phyloP scores from a whole-genome alignment of 2,113 vertebrate genomes.

The Oryzias woworae region DNA sequence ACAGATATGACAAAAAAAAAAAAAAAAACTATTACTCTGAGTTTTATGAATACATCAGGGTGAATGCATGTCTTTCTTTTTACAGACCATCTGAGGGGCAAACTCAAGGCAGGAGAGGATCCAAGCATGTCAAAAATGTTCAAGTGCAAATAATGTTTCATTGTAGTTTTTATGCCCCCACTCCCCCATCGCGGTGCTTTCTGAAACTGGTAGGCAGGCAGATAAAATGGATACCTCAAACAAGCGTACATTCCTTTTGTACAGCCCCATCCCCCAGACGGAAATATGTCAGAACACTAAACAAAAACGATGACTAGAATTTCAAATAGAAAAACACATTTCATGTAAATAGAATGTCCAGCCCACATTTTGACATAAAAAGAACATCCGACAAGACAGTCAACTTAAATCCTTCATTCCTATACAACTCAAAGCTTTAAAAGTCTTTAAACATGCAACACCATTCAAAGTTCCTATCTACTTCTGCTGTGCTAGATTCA shows the following conservation, averaged over 20 bases:
- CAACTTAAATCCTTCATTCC: slow-evolving; percentile 69
- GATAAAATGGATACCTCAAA: slow-evolving; percentile 59
- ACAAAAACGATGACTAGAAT: slow-evolving; percentile 26
- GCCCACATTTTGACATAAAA: slow-evolving; percentile 58
- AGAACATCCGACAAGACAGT: slow-evolving; percentile 50
- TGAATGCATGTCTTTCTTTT: slow-evolving; percentile 38
- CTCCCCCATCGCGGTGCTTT: slow-evolving; percentile 47
- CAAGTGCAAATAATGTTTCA: slow-evolving; percentile 66
- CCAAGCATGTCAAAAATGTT: slow-evolving; percentile 52
- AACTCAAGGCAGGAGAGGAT: slow-evolving; percentile 45
- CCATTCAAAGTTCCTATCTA: slow-evolving; percentile 66
- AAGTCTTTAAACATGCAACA: slow-evolving; percentile 75
- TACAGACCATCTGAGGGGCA: slow-evolving; percentile 46
- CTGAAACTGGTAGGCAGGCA: slow-evolving; percentile 51
- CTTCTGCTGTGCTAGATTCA: slow-evolving; percentile 64
- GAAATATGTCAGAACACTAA: slow-evolving; percentile 50
- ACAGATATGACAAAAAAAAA: slow-evolving; percentile 44
- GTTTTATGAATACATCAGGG: slow-evolving; percentile 50
- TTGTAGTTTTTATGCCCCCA: slow-evolving; percentile 22
- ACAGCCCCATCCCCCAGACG: slow-evolving; percentile 59
- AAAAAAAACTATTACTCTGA: slow-evolving; percentile 33
- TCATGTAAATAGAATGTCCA: slow-evolving; percentile 65
- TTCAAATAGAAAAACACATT: slow-evolving; percentile 44
- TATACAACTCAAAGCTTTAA: slow-evolving; percentile 67
- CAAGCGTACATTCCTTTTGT: slow-evolving; percentile 63